Evolutionary conservation across 2,113 vertebrate species (phyloP), one percentile per base, ranked within the genome.

Genomic region (Pelecanoides urinatrix): DNA sequence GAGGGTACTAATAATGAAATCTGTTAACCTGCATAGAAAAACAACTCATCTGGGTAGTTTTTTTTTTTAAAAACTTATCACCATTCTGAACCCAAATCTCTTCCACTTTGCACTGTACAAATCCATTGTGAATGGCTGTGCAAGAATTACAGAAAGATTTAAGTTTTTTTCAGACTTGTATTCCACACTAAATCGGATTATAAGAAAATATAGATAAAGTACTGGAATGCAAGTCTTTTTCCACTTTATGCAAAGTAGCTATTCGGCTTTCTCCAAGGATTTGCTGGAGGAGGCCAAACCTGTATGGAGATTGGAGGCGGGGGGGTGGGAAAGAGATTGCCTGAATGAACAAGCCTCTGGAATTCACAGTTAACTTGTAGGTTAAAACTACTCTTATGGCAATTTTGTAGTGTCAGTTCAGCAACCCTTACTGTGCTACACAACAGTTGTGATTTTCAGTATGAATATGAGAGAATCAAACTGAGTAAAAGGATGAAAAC

Each of bases 91-190:
- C 42, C 49, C 58, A 92, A 83, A 84, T 70, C 62, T 74, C 50
- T 92, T 88, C 5, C 6, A 88, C 49, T 84, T 72, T 42, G 47
- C 61, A 70, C 52, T 84, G 38, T 73, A 96, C 56, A 85, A 88
- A 94, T 68, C 91, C 63, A 91, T 11, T 75, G 77, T 86, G 82
- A 97, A 96, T 88, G 44, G 65, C 74, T 88, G 89, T 77, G 87
- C 78, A 90, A 92, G 94, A 95, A 94, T 93, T 93, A 95, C 74
- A 93, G 63, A 53, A 92, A 93, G 90, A 92, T 91, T 91, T 94
- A 85, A 68, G 56, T 45, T 12, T 4, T 92, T 92, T 94, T 71
- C 75, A 91, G 92, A 63, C 70, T 87, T 82, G 83, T 91, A 95
- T 85, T 96, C 88, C 75, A 67, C 92, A 80, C 45, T 85, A 95